phyloP scores from a whole-genome alignment of 2,113 vertebrate species.

The Bufo gargarizans region DNA sequence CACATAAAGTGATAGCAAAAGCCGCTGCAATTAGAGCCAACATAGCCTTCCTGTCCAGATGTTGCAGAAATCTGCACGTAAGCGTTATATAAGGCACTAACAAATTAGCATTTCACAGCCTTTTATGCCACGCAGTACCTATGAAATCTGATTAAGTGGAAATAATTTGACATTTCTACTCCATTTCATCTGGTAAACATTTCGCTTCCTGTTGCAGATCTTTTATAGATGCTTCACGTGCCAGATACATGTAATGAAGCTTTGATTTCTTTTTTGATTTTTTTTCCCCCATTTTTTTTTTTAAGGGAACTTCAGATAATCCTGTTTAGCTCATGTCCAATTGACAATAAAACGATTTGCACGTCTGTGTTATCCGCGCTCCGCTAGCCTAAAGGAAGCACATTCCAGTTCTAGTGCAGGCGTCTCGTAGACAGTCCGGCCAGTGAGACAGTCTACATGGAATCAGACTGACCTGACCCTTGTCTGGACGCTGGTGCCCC shows the following conservation, averaged over 20 bases:
- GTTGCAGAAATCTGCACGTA: slow-evolving; percentile 68
- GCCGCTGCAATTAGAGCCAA: not conserved
- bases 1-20: not conserved
- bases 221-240: not conserved
- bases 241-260: not conserved
- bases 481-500: not conserved
- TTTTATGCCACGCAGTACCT: slow-evolving; percentile 42
- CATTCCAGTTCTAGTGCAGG: not conserved
- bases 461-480: not conserved
- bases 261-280: not conserved
- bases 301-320: not conserved
- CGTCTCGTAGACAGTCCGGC: not conserved
- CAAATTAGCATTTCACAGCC: slow-evolving; percentile 62
- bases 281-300: no score
- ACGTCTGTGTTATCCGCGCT: not conserved
- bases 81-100: slow-evolving; percentile 59
- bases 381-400: not conserved
- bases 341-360: not conserved
- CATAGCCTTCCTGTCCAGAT: slow-evolving; percentile 66
- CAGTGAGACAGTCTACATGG: not conserved
- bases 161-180: slow-evolving; percentile 47
- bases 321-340: slow-evolving; percentile 3
- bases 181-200: slow-evolving; percentile 39
- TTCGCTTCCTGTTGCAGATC: slow-evolving; percentile 25
- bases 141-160: slow-evolving; percentile 54